Base-by-base conservation (phyloP, 2,797 vertebrate species). In the Clarias platycephalus region DNA sequence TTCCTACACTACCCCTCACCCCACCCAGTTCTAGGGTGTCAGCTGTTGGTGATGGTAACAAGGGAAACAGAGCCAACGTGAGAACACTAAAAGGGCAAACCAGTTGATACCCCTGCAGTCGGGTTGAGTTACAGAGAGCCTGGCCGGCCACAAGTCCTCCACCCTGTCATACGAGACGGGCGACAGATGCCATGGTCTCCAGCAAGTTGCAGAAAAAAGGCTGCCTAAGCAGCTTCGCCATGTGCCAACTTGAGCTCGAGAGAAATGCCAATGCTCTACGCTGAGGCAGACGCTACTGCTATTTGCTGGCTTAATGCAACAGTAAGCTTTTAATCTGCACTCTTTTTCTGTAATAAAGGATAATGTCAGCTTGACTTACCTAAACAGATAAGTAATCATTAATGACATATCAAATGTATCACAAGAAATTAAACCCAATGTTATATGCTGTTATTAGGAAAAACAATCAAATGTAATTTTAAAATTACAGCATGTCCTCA, bases 41-140 rank as follows among this genome's bases (percentile, higher is more conserved):
- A 86, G 85, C 82, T 86, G 85, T 40, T 84, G 57, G 82, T 26
- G 78, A 81, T 55, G 78, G 85, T 83, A 83, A 83, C 55, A 70
- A 85, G 60, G 83, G 84, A 81, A 85, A 74, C 26, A 22, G 60
- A 83, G 85, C 75, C 75, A 79, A 60, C 31, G 26, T 7, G 70
- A 83, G 85, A 82, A 86, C 81, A 44, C 34, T 86, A 80, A 84
- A 86, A 87, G 82, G 88, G 85, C 83, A 81, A 83, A 79, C 28
- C 44, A 83, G 81, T 85, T 44, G 80, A 87, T 86, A 83, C 82
- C 76, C 83, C 79, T 84, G 84, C 55, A 82, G 78, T 31, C 9
- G 31, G 83, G 70, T 83, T 5, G 67, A 70, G 76, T 86, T 88
- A 77, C 87, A 83, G 68, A 83, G 37, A 83, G 31, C 81, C 68